Percentiles rank a stretch among this genome's conserved stretches.
Evolutionary conservation across 1,140 invertebrate species (phyloP).

Genomic region (Pomacea maculata): DNA sequence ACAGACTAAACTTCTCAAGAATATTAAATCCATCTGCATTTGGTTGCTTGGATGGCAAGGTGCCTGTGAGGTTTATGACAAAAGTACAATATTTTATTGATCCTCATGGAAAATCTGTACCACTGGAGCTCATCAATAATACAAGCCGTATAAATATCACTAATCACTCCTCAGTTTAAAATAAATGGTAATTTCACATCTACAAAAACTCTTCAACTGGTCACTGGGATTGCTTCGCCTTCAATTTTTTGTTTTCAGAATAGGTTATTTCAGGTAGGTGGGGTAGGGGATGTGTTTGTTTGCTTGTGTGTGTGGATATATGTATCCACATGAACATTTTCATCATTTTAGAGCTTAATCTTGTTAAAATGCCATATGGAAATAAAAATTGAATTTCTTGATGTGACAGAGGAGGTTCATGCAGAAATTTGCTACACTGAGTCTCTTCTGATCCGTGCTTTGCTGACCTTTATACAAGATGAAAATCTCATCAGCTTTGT

Average conservation of each 20-base stretch:
- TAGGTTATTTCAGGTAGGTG: background rate
- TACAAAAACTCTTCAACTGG: too few relatives aligned
- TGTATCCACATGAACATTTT: background rate
- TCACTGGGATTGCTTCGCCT: too few relatives aligned
- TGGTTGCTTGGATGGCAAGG: background rate
- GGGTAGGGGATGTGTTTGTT: background rate
- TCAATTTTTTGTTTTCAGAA: background rate
- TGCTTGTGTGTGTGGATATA: background rate
- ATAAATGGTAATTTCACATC: too few relatives aligned
- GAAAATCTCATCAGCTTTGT: conserved; percentile 94
- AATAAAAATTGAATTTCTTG: background rate
- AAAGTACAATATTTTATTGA: background rate
- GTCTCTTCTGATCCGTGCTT: conserved; percentile 83
- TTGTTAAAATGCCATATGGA: too few relatives aligned
- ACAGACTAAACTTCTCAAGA: background rate
- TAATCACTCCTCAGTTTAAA: too few relatives aligned
- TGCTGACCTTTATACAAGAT: conserved; percentile 93
- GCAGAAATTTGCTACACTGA: conserved; percentile 96
- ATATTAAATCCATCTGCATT: background rate
- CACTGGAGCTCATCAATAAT: too few relatives aligned
- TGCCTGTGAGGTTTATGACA: background rate
- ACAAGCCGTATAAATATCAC: too few relatives aligned
- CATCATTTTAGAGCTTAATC: too few relatives aligned
- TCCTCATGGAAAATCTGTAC: too few relatives aligned
- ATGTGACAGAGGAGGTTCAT: conserved; percentile 82